phyloP scores from a whole-genome alignment of 2,113 vertebrate species.

The Carettochelys insculpta region DNA sequence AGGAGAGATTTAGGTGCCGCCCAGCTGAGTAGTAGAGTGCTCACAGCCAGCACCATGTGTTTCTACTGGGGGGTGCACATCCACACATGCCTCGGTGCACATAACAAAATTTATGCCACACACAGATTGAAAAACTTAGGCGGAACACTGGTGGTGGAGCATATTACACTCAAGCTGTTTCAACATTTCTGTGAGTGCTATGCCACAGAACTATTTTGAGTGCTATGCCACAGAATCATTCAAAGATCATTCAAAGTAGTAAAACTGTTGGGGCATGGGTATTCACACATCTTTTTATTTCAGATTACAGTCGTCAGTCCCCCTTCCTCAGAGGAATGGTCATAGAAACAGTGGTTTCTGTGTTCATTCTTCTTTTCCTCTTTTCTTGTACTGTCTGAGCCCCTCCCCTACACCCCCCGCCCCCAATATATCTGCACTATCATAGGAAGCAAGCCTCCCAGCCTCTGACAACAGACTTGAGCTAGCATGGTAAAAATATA shows the following conservation, averaged over 20 bases:
- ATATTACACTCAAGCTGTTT: background rate
- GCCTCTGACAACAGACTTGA: background rate
- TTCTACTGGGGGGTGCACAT: too few relatives aligned
- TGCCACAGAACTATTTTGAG: background rate
- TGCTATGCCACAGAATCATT: background rate
- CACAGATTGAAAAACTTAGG: too few relatives aligned
- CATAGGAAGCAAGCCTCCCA: background rate
- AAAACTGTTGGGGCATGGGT: background rate
- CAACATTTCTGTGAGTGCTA: background rate
- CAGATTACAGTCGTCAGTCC: background rate
- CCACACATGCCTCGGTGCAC: too few relatives aligned
- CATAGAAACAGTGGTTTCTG: background rate
- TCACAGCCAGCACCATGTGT: too few relatives aligned
- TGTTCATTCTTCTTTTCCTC: background rate
- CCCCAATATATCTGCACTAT: too few relatives aligned
- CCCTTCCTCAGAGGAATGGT: background rate
- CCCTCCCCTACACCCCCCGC: too few relatives aligned
- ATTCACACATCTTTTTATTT: background rate
- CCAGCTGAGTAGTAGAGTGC: too few relatives aligned
- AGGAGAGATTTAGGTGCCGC: too few relatives aligned
- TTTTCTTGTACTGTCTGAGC: background rate
- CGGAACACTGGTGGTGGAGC: background rate
- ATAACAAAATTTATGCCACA: too few relatives aligned
- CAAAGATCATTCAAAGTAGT: too few relatives aligned
- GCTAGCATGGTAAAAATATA: background rate